Conservation (phyloP, 1,140 invertebrate species). For the Anastrepha ludens region DNA sequence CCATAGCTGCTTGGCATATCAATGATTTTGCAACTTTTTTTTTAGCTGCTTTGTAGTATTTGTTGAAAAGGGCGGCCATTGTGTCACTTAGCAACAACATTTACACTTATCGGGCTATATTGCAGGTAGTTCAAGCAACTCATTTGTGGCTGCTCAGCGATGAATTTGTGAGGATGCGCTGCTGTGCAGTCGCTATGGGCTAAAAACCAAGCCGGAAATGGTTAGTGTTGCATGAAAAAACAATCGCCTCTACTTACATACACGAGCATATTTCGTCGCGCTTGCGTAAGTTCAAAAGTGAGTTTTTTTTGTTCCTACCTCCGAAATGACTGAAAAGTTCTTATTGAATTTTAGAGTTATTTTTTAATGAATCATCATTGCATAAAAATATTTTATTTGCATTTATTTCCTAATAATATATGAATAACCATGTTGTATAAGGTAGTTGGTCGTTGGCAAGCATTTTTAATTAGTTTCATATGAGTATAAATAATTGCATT, state of each 20-base stretch:
- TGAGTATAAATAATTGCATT: not conserved
- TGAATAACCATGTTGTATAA: not conserved
- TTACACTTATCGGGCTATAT: not conserved
- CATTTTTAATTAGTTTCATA: constrained; percentile 14
- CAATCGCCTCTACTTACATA: no score
- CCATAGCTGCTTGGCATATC: constrained; percentile 3
- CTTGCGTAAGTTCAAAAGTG: no score
- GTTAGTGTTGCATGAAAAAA: not conserved
- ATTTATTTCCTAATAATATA: not conserved
- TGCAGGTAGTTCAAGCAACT: no score
- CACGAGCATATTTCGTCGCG: no score
- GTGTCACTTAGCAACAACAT: not conserved
- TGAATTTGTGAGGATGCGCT: no score
- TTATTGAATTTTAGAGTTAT: no score
- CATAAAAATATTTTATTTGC: not conserved
- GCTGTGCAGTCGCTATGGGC: not conserved
- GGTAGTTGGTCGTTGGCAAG: not conserved
- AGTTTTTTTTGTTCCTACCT: no score
- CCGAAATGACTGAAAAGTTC: no score
- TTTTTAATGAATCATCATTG: no score
- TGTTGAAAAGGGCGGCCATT: not conserved
- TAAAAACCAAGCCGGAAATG: not conserved
- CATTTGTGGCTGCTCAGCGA: not conserved
- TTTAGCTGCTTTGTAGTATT: not conserved
- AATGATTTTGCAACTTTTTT: constrained; percentile 17